These are phyloP conservation scores for Drosophila lacicola DNA, from an alignment of 2,888 invertebrate genomes.

Conservation along the genomic window DNA sequence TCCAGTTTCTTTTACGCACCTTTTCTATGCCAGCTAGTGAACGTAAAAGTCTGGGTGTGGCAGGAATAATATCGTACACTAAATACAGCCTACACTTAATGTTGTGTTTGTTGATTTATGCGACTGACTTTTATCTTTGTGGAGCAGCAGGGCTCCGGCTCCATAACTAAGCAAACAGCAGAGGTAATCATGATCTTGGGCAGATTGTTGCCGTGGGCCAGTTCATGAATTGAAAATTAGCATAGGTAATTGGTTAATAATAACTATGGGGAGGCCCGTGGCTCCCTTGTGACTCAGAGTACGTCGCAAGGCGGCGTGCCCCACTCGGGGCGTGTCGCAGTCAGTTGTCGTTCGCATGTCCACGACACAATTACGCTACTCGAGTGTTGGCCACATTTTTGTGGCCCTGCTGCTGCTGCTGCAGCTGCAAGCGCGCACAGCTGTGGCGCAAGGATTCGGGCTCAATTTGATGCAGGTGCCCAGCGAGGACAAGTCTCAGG, in stretches of 20 bases:
- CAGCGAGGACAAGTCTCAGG: constrained; percentile 51
- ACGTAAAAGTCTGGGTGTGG: constrained; percentile 21
- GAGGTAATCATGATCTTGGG: constrained; percentile 11
- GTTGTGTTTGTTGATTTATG: constrained; percentile 6
- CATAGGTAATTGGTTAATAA: constrained; percentile 70
- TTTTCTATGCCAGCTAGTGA: constrained; percentile 4
- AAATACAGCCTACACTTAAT: constrained; percentile 1
- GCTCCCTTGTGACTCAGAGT: constrained; percentile 45
- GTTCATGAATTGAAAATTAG: constrained; percentile 61
- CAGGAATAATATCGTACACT: constrained; percentile 2
- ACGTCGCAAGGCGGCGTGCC: constrained; percentile 36
- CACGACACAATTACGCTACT: constrained; percentile 27
- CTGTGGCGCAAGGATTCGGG: constrained; percentile 54
- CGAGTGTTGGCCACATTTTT: constrained; percentile 10
- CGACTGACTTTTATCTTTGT: constrained; percentile 7
- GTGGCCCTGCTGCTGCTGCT: constrained; percentile 30
- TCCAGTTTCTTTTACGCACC: constrained; percentile 20
- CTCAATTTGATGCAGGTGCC: constrained; percentile 64
- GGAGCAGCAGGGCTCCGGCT: constrained; percentile 3
- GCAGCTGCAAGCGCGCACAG: constrained; percentile 13
- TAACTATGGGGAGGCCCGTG: constrained; percentile 26
- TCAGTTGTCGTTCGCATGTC: constrained; percentile 64
- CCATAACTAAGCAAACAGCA: constrained; percentile 11
- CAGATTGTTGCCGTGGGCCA: constrained; percentile 7
- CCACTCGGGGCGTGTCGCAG: constrained; percentile 38